Base-by-base conservation (phyloP, 2,888 invertebrate genomes). In the Abrostola tripartita region DNA sequence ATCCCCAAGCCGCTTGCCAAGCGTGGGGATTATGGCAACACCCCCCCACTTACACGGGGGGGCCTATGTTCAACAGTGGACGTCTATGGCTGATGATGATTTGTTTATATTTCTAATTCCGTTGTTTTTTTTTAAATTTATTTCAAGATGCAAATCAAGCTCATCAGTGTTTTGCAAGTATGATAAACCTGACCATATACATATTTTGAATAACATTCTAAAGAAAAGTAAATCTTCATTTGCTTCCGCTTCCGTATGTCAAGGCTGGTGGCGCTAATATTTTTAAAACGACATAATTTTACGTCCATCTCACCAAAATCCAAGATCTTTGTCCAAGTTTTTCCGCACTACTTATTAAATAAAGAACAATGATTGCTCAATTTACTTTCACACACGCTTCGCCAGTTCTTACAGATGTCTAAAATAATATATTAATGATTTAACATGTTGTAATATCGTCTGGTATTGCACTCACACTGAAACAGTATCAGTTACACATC, bases 401-500 rank as follows among this genome's bases (percentile, higher is more conserved):
- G 50, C 11, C 40, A 14, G 44, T 58, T 61, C 76, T 66, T 66
- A 61, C 54, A 76, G 60, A 66, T 7, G 11, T 66, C 55, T 47
- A 57, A 65, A 61, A 58, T 37, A 40, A 54, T 53, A 24, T 44
- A 11, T 36, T 5, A 9, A 7, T 52, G 44, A 42, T 40, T 51
- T 56, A 62, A 55, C 6, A 35, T 61, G 50, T 61, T 47, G 58
- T 50, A 71, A 74, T 53, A 56, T 61, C 61, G 50, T 52, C 67
- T 76, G 60, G 52, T 76, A 63, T 71, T 76, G 57, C 66, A 61
- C 41, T 61, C 47, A 52, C 62, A 62, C 37, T 61, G 35, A 52
- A 65, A 54, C 50, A 66, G 52, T 73, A 73, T 71, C 76, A 63
- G 50, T 76, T 73, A 52, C 73, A 71, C 72, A 71, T 76, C 62